Percentiles rank a stretch among this genome's conserved stretches.
phyloP scores from a whole-genome alignment of 2,888 invertebrate species.

The Mongoloraphidia duomilia region DNA sequence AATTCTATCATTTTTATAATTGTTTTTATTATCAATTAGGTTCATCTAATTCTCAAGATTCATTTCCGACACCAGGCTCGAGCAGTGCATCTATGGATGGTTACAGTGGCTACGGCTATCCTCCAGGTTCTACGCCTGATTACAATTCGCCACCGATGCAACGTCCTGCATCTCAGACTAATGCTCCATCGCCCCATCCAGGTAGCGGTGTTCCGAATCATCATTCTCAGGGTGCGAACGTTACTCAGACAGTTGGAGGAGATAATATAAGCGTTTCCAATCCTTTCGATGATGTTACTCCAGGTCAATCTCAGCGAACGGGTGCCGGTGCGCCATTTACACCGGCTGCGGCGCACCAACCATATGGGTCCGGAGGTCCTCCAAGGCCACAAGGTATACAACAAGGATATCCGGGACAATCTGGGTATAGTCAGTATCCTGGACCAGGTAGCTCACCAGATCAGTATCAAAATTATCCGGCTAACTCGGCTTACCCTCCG shows the following conservation, averaged over 20 bases:
- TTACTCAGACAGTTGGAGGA: constrained; percentile 24
- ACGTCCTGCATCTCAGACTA: constrained; percentile 55
- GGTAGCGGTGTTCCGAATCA: constrained; percentile 36
- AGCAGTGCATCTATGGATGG: constrained; percentile 68
- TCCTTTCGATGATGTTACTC: constrained; percentile 69
- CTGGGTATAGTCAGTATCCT: constrained; percentile 52
- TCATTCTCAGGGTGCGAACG: constrained; percentile 19
- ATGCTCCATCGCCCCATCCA: constrained; percentile 47
- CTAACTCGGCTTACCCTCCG: constrained; percentile 38
- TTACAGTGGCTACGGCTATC: constrained; percentile 53
- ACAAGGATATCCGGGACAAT: constrained; percentile 40
- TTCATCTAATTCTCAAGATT: constrained; percentile 82
- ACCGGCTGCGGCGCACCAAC: constrained; percentile 27
- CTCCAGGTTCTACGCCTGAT: constrained; percentile 43
- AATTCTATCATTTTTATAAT: background rate
- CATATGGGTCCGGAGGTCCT: constrained; percentile 30
- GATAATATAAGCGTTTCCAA: constrained; percentile 77
- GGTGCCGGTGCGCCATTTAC: constrained; percentile 23
- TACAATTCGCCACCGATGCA: constrained; percentile 55
- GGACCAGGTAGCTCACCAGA: constrained; percentile 36
- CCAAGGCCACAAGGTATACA: constrained; percentile 25
- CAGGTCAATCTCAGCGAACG: constrained; percentile 28
- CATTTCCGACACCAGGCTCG: constrained; percentile 63
- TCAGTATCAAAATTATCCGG: constrained; percentile 41
- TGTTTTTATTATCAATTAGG: constrained; percentile 31